Base-by-base conservation (phyloP, 2,113 vertebrate species). In the Acrocephalus arundinaceus region DNA sequence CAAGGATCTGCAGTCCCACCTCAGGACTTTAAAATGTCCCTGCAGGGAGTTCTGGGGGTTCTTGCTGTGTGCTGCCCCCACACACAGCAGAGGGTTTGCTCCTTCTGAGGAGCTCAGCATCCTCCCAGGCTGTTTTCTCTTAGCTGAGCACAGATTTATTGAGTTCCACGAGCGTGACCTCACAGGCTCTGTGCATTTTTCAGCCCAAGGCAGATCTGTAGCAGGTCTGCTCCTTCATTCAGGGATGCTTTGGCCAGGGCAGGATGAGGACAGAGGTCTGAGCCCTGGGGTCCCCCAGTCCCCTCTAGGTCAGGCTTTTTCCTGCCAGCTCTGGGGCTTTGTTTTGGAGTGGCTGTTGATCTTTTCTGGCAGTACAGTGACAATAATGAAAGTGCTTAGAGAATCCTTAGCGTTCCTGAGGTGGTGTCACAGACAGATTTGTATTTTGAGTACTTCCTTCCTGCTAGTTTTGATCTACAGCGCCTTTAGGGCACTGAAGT, bases 1-100 rank as follows among this genome's bases (percentile, higher is more conserved):
- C 1, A 63, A 58, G n/a, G 30, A 3, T 27, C 41, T 31, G 0
- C 3, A 28, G 18, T 35, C 25, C 76, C 31, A 2, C 33, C 37
- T 30, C 2, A 61, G 62, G 61, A 6, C 31, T 72, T 41, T 0
- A 7, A 15, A 52, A 4, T 3, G 15, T 9, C 9, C 24, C 43
- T 28, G 3, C 1, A 27, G 66, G 35, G 46, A 2, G 27, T 43
- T 51, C 4, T 13, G 75, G 37, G 72, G 15, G 2, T 33, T 8
- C 10, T 21, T 55, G 30, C 39, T 55, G 14, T 59, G 21, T 51
- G 3, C 37, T 31, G 0, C 30, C 49, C 12, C 35, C 51, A 4
- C 35, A 16, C 18, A 2, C 1, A 2, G 39, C 33, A 20, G 16
- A 12, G 73, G 1, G 85, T 19, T 30, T 41, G 54, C 71, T 83